Percentiles rank a stretch among this genome's conserved stretches.
These are phyloP conservation scores for Microplitis deprimator DNA, from an alignment of 2,888 invertebrate species.

Conservation along the genomic window DNA sequence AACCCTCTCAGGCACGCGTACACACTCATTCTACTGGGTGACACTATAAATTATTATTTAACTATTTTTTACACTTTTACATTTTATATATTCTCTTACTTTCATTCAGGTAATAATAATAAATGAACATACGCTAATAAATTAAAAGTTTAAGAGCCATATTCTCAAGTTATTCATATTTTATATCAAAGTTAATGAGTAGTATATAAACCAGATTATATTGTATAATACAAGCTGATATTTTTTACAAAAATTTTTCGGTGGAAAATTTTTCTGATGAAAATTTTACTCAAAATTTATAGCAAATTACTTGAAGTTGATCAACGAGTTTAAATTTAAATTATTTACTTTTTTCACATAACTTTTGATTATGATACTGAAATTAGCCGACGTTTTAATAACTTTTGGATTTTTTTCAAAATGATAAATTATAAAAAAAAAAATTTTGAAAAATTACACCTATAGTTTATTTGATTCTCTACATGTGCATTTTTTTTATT, in stretches of 20 bases:
- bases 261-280: neutral
- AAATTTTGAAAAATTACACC: too few relatives aligned
- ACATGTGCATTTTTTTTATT: too few relatives aligned
- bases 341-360: too few relatives aligned
- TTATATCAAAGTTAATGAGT: neutral
- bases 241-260: neutral
- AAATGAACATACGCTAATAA: neutral
- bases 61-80: neutral
- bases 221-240: neutral
- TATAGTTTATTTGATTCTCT: too few relatives aligned
- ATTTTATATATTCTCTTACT: neutral
- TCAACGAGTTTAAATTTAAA: too few relatives aligned
- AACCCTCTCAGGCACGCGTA: conserved; percentile 55
- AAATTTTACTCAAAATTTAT: neutral
- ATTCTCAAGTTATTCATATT: neutral
- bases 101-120: neutral
- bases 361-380: too few relatives aligned
- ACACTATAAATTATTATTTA: conserved; percentile 27
- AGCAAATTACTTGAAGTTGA: neutral
- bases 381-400: too few relatives aligned
- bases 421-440: too few relatives aligned
- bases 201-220: neutral
- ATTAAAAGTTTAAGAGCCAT: neutral
- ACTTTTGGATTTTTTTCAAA: too few relatives aligned
- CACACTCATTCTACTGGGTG: conserved; percentile 47